phyloP scores from a whole-genome alignment of 2,888 invertebrate genomes.

The Biston betularia region DNA sequence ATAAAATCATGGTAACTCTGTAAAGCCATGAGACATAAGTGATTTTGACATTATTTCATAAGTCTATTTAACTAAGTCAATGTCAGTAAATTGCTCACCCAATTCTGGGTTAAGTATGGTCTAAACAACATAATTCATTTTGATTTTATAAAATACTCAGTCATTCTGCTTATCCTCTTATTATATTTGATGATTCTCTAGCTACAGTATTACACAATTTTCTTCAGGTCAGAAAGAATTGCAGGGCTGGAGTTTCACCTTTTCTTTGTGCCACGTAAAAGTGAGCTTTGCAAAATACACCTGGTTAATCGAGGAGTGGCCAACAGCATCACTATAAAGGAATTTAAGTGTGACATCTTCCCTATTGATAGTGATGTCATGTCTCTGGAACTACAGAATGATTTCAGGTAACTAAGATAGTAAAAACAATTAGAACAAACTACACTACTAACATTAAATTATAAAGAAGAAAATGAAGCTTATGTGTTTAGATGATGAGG shows the following conservation, averaged over 20 bases:
- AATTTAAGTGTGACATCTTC: conserved; percentile 95
- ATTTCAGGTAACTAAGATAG: conserved; percentile 88
- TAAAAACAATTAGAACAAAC: background rate
- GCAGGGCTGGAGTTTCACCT: conserved; percentile 92
- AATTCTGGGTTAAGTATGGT: too few relatives aligned
- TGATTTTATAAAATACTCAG: too few relatives aligned
- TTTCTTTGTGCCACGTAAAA: conserved; percentile 95
- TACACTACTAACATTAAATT: background rate
- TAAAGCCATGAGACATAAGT: too few relatives aligned
- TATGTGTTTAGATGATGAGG: too few relatives aligned
- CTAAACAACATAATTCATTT: too few relatives aligned
- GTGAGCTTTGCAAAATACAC: conserved; percentile 94
- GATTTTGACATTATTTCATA: too few relatives aligned
- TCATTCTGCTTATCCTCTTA: background rate
- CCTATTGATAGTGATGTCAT: conserved; percentile 97
- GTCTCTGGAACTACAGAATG: conserved; percentile 94
- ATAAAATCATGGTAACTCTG: too few relatives aligned
- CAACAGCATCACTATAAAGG: conserved; percentile 91
- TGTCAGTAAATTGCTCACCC: too few relatives aligned
- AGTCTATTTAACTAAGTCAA: too few relatives aligned
- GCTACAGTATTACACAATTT: background rate
- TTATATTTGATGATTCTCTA: background rate
- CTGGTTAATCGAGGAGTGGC: conserved; percentile 93
- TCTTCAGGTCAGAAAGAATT: conserved; percentile 18
- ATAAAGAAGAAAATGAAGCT: background rate